phyloP scores from a whole-genome alignment of 2,888 invertebrate genomes.

The Watsonalla cultraria region DNA sequence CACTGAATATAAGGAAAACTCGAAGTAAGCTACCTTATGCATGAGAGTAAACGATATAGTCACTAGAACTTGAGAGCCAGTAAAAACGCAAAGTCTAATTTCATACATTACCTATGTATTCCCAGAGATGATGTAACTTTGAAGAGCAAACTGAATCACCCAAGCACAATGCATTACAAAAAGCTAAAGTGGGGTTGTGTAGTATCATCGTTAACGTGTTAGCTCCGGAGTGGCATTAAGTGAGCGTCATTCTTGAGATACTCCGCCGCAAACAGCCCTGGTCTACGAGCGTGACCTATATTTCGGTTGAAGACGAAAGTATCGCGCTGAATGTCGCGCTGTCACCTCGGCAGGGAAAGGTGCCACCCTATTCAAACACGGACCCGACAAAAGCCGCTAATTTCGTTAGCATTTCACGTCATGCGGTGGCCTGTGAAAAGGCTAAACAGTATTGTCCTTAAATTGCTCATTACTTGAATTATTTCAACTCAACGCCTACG shows the following conservation, averaged over 20 bases:
- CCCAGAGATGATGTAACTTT: no score
- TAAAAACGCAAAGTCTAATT: no score
- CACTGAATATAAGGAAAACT: no score
- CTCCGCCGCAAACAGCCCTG: conserved; percentile 23
- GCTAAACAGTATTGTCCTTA: conserved; percentile 20
- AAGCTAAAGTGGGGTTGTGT: neutral
- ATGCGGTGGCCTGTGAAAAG: conserved; percentile 28
- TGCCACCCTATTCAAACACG: conserved; percentile 39
- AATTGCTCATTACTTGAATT: conserved; percentile 12
- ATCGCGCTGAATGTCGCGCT: conserved; percentile 38
- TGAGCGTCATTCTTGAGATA: conserved; percentile 30
- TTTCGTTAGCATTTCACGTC: conserved; percentile 34
- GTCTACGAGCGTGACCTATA: conserved; percentile 43
- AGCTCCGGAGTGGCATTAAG: conserved; percentile 11
- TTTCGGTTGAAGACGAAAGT: conserved; percentile 38
- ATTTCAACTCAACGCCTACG: neutral
- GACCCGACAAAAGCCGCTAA: conserved; percentile 40
- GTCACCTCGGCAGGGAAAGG: conserved; percentile 27
- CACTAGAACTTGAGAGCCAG: no score
- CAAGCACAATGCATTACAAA: no score
- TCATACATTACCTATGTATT: no score
- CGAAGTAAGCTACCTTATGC: no score
- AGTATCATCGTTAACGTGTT: conserved; percentile 4
- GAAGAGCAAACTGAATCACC: no score
- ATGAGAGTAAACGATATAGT: no score